Conservation (phyloP, 1,140 invertebrate species). For the Drosophila micromelanica region DNA sequence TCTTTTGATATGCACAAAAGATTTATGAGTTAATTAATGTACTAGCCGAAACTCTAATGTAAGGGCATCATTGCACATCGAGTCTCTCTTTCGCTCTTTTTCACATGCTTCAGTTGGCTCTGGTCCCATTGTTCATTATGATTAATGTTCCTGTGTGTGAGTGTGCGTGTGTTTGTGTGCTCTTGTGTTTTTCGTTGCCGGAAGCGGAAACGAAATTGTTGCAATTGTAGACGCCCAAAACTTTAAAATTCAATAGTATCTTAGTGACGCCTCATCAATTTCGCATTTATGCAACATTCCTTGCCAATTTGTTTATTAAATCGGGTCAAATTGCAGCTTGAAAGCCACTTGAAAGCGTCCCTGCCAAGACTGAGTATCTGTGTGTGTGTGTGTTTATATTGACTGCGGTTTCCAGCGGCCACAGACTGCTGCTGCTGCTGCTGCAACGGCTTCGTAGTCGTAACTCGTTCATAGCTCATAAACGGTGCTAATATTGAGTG, state of each 20-base stretch:
- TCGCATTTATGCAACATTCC: slow-evolving; percentile 25
- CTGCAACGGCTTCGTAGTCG: slow-evolving; percentile 30
- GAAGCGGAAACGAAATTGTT: slow-evolving; percentile 51
- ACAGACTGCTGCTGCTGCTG: slow-evolving; percentile 15
- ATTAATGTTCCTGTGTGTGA: slow-evolving; percentile 55
- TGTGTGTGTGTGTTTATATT: not conserved
- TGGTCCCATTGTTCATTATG: slow-evolving; percentile 61
- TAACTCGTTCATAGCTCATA: slow-evolving; percentile 76
- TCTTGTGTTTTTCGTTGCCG: slow-evolving; percentile 12
- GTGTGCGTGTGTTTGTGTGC: slow-evolving; percentile 3
- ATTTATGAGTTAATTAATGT: slow-evolving; percentile 81
- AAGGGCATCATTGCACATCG: slow-evolving; percentile 14
- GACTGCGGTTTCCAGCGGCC: slow-evolving; percentile 35
- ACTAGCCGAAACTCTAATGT: slow-evolving; percentile 27
- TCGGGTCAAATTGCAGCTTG: slow-evolving; percentile 46
- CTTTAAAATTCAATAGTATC: slow-evolving; percentile 49
- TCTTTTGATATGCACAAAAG: slow-evolving; percentile 75
- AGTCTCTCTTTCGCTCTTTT: slow-evolving; percentile 3
- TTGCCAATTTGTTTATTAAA: slow-evolving; percentile 46
- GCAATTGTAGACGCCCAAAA: slow-evolving; percentile 29
- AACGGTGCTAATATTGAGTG: slow-evolving; percentile 78
- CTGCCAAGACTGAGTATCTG: not conserved
- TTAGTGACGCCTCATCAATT: slow-evolving; percentile 29
- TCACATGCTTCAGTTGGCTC: not conserved
- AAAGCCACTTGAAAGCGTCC: slow-evolving; percentile 9